Evolutionary conservation across 2,797 vertebrate species (phyloP), one percentile per base, ranked within the genome.

Genomic region (Meda fulgida): DNA sequence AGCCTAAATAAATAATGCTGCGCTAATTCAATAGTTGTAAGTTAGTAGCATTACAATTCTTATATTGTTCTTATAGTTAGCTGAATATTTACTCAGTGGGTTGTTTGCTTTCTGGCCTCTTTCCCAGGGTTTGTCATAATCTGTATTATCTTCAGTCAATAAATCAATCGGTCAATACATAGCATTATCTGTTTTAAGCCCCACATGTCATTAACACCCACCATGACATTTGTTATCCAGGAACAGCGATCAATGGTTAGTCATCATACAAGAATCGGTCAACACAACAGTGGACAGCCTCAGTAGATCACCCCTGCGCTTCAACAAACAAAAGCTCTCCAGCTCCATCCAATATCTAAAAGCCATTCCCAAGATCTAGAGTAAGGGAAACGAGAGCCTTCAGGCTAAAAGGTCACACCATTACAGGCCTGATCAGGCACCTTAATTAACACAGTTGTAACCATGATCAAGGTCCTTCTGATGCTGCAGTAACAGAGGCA

Each of bases 401-500:
- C 78, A 31, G 87, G 83, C 85, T 55, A 91, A 90, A 90, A 93
- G 91, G 90, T 87, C 43, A 40, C 83, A 90, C 89, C 84, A 90
- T 92, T 90, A 93, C 91, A 89, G 85, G 93, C 93, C 93, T 92
- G 91, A 94, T 91, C 92, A 90, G 92, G 91, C 90, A 91, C 92
- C 92, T 93, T 95, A 94, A 96, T 95, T 95, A 95, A 95, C 92
- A 94, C 89, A 92, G 89, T 92, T 91, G 91, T 93, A 93, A 93
- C 90, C 86, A 85, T 93, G 93, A 95, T 95, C 93, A 94, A 93
- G 92, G 92, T 89, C 92, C 91, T 90, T 93, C 91, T 31, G 92
- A 86, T 88, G 85, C 84, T 55, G 79, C 77, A 73, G 83, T 73
- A 70, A 87, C 83, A 84, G 36, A 84, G 36, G 78, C 72, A 46